Evolutionary conservation across 2,113 vertebrate species (phyloP).

Genomic region (human (Homo sapiens)): DNA sequence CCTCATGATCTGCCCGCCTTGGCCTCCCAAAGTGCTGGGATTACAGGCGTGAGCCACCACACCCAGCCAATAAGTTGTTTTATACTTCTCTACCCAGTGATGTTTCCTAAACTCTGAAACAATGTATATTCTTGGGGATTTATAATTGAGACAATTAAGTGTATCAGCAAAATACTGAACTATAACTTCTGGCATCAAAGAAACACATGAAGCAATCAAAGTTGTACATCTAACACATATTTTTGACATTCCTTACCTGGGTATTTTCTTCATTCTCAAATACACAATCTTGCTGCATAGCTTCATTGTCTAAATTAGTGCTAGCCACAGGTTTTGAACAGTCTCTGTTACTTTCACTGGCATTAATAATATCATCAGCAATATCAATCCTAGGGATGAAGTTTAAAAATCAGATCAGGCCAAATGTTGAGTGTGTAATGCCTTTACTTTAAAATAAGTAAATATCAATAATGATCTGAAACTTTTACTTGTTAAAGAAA

Average conservation of each 20-base stretch:
- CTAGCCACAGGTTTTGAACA: slow-evolving; percentile 84
- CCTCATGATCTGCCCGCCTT: too few species aligned
- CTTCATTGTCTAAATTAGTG: slow-evolving; percentile 82
- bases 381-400: slow-evolving; percentile 82
- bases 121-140: background rate
- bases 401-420: slow-evolving; percentile 44
- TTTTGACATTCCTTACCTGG: slow-evolving; percentile 82
- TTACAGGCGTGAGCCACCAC: too few species aligned
- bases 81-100: background rate
- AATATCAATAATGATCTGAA: background rate
- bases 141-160: slow-evolving; percentile 24
- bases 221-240: background rate
- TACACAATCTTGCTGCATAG: slow-evolving; percentile 81
- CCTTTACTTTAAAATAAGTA: slow-evolving; percentile 18
- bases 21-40: too few species aligned
- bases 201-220: slow-evolving; percentile 29
- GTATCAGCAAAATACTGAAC: background rate
- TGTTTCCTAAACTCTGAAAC: background rate
- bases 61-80: background rate
- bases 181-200: slow-evolving; percentile 26
- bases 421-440: slow-evolving; percentile 34
- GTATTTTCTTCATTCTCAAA: slow-evolving; percentile 84
- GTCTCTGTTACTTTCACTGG: slow-evolving; percentile 79
- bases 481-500: slow-evolving; percentile 35
- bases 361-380: slow-evolving; percentile 84